Evolutionary conservation across 2,797 vertebrate genomes (phyloP), one percentile per base, ranked within the genome.

Genomic region (Hoplostethus mediterraneus): DNA sequence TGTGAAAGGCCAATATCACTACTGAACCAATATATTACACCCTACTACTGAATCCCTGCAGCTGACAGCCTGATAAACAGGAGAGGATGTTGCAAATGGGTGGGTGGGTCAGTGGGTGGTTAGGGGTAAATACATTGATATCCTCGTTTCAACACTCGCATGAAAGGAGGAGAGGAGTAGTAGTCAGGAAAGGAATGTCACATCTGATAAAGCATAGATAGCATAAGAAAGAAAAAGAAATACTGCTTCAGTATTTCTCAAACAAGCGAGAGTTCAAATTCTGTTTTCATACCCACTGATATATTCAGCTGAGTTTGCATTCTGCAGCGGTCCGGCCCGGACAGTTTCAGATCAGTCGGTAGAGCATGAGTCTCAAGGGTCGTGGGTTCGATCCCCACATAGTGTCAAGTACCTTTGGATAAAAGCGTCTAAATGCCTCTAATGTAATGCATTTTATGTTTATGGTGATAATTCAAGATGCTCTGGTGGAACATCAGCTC

Each of bases 401-500:
- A 28, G 28, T 3, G 28, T 2, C 28, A 28, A 28, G 28, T 28
- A 2, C 28, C 28, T 28, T 28, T 28, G 28, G 28, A 28, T 28
- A 28, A 28, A 28, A 28, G 28, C 28, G 1, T 28, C 28, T 28
- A 2, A 28, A 28, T 28, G 28, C 2, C 28, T 28, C 28, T 28
- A 28, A 28, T 28, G 28, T 28, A 28, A 28, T 28, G 28, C 28
- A 28, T 28, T 36, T 36, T 65, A 66, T 78, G 63, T 81, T 80
- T 77, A 75, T 31, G 70, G 71, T 54, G 53, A 80, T 66, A 63
- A 79, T 84, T 79, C 75, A 68, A 71, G 65, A 75, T 77, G 28
- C 75, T 63, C 28, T 53, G 33, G 49, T 62, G 63, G 63, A 49
- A 72, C 63, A 63, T 59, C 51, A 53, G 59, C 57, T 86, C 51